A percentile compares a stretch with the other conserved stretches of the same genome.
These are phyloP conservation scores for Caenorhabditis afra DNA, from an alignment of 2,888 invertebrate species.

Conservation along the genomic window DNA sequence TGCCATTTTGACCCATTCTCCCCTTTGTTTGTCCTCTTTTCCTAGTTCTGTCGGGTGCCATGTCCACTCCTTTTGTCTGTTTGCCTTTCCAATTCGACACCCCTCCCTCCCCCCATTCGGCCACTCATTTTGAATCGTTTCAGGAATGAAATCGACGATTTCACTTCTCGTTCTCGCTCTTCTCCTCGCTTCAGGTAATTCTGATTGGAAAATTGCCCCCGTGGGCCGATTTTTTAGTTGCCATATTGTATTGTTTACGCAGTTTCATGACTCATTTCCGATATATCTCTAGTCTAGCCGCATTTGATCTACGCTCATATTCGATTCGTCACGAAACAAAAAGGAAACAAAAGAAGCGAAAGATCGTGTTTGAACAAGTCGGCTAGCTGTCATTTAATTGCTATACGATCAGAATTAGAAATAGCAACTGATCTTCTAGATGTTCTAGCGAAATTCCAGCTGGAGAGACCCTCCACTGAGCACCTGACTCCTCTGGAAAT, in stretches of 20 bases:
- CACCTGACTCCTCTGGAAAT: background rate
- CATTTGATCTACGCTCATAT: too few species aligned
- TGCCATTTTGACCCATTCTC: conserved; percentile 30
- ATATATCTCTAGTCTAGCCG: too few species aligned
- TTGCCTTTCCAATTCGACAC: conserved; percentile 42
- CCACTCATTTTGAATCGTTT: conserved; percentile 22
- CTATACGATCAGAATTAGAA: background rate
- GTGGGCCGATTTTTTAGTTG: background rate
- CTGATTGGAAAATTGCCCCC: conserved; percentile 16
- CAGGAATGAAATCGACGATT: conserved; percentile 32
- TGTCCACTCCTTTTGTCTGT: conserved; percentile 45
- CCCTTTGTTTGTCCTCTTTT: conserved; percentile 27
- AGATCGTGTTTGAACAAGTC: conserved; percentile 47
- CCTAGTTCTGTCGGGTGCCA: conserved; percentile 12
- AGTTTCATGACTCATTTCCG: too few species aligned
- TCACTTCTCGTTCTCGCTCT: conserved; percentile 15
- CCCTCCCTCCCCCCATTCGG: conserved; percentile 7
- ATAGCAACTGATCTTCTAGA: too few species aligned
- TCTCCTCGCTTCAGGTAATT: conserved; percentile 36
- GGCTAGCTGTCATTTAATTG: conserved; percentile 23
- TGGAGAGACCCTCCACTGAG: background rate
- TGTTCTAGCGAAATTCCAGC: background rate
- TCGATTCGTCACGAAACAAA: conserved; percentile 8
- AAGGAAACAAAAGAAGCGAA: conserved; percentile 18
- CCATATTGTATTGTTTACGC: background rate